Base-by-base conservation (phyloP, 1,140 invertebrate genomes). In the Campoletis sonorensis region DNA sequence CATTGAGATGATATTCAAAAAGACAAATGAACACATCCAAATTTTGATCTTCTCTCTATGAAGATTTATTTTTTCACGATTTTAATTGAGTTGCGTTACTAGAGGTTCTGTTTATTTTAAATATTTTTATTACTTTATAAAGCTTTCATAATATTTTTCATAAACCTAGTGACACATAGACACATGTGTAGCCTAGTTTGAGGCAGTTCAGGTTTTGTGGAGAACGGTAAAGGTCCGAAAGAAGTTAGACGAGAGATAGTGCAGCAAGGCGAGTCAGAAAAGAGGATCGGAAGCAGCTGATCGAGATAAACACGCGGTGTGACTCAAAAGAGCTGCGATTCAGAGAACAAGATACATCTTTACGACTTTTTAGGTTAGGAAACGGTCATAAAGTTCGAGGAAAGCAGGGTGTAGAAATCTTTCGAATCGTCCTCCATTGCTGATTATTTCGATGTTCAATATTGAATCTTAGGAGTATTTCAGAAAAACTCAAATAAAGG, bases 241-340 rank as follows among this genome's bases (percentile, higher is more conserved):
- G 71, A 49, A 49, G 18, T 51, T 49, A 51, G 71, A 73, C 45
- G 71, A 40, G 71, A 40, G 70, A 37, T 72, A 45, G 70, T 15
- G 18, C n/a, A 72, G 18, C 37, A 21, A 45, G 26, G 21, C 10
- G 18, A 49, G 71, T 13, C 21, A 3, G 71, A 73, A 73, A 61
- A 61, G 71, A 73, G 37, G 40, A 51, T 51, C 71, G n/a, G 21
- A 26, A 75, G 23, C 72, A 75, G 27, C 8, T 75, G 45, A 58
- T 75, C 72, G 40, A 51, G 71, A 73, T 51, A 51, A 73, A 51
- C 61, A 54, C n/a, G n/a, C n/a, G 61, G 23, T 23, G 23, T 2
- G 16, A 1, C 18, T 45, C 45, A 16, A n/a, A 61, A 72, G 26
- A 40, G 70, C 70, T 11, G n/a, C 10, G 71, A 40, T 73, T 21